Conservation (phyloP, 1,140 invertebrate species). For the Drosophila asahinai region DNA sequence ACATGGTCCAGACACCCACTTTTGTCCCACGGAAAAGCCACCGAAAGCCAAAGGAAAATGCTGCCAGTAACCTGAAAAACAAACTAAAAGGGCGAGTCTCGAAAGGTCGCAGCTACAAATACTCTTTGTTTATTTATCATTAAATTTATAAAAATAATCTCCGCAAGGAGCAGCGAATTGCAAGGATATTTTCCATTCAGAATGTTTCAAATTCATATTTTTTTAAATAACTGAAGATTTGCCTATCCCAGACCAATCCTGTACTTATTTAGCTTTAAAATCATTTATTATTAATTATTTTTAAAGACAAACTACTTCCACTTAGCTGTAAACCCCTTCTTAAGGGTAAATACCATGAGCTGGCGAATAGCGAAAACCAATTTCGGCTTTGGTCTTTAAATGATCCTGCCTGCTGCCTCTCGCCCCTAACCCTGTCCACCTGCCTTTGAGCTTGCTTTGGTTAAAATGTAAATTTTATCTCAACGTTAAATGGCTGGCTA, state of each 20-base stretch:
- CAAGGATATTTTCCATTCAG: not conserved
- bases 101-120: constrained; percentile 4
- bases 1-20: constrained; percentile 41
- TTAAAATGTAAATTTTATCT: constrained; percentile 73
- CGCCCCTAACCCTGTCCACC: constrained; percentile 26
- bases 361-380: constrained; percentile 50
- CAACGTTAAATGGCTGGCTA: constrained; percentile 62
- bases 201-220: too few species aligned
- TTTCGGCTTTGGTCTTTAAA: constrained; percentile 39
- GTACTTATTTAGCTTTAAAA: not conserved
- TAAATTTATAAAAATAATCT: too few species aligned
- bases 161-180: not conserved
- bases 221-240: not conserved
- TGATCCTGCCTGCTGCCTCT: constrained; percentile 1
- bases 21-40: constrained; percentile 30
- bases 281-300: not conserved
- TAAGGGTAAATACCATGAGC: constrained; percentile 14
- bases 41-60: constrained; percentile 42
- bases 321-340: not conserved
- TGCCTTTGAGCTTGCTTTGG: constrained; percentile 42
- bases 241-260: too few species aligned
- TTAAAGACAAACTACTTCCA: not conserved
- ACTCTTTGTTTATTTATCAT: constrained; percentile 17
- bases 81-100: not conserved
- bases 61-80: constrained; percentile 29